Conservation (phyloP, 2,113 vertebrate genomes). For the Typhlomys cinereus region DNA sequence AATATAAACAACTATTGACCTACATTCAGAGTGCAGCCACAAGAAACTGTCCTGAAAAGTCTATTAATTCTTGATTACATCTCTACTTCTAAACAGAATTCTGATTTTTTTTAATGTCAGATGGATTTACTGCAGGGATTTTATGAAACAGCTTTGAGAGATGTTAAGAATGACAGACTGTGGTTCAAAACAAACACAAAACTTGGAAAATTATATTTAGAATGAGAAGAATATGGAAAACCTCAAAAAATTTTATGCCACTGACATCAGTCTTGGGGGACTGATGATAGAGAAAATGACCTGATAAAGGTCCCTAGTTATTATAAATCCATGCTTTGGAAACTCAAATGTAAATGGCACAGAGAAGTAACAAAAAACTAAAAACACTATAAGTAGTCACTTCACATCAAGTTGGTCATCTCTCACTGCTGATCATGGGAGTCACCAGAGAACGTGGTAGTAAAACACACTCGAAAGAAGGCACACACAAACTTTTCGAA, state of each 20-base stretch:
- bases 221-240: background rate
- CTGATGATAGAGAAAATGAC: constrained; percentile 98
- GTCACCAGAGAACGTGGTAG: constrained; percentile 99
- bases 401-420: constrained; percentile 99
- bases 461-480: constrained; percentile 99
- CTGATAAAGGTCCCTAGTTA: constrained; percentile 96
- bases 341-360: constrained; percentile 99
- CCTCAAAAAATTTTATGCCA: background rate
- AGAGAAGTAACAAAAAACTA: constrained; percentile 99
- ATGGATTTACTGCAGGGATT: background rate
- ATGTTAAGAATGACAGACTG: background rate
- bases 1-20: constrained; percentile 97
- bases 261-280: constrained; percentile 81
- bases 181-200: background rate
- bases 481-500: constrained; percentile 98
- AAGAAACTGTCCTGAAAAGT: constrained; percentile 98
- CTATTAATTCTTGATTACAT: constrained; percentile 99
- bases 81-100: constrained; percentile 96
- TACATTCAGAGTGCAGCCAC: constrained; percentile 97
- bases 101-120: background rate
- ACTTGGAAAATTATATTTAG: background rate
- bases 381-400: constrained; percentile 98
- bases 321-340: constrained; percentile 98
- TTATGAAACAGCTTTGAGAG: background rate
- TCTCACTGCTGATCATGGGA: constrained; percentile 99